A percentile compares a stretch with the other conserved stretches of the same genome.
These are phyloP conservation scores for Cetoscarus ocellatus DNA, from an alignment of 2,797 vertebrate genomes.

Conservation along the genomic window DNA sequence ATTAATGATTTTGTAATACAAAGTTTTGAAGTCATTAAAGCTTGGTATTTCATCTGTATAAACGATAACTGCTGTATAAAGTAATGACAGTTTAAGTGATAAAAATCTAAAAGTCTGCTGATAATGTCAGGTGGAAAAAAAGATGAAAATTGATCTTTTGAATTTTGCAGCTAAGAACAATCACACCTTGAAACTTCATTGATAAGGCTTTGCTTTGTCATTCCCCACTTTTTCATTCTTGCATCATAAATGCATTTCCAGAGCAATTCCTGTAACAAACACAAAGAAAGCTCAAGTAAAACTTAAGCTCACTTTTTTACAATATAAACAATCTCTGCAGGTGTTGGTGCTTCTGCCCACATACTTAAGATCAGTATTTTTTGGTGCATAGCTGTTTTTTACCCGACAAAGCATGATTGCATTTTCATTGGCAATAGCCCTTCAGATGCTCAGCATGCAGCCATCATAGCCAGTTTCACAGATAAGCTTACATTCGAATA, in stretches of 20 bases:
- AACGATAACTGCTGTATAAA: background rate
- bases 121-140: background rate
- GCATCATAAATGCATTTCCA: no score
- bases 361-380: no score
- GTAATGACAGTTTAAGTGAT: background rate
- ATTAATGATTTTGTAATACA: background rate
- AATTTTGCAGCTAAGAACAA: background rate
- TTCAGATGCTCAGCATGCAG: slow-evolving; percentile 45
- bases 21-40: background rate
- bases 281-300: no score
- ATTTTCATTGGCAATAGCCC: slow-evolving; percentile 38
- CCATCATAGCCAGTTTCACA: slow-evolving; percentile 48
- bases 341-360: no score
- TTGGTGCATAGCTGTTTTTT: no score
- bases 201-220: no score
- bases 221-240: no score
- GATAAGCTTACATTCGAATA: slow-evolving; percentile 61
- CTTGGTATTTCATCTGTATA: background rate
- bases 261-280: no score
- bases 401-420: slow-evolving; percentile 28
- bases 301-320: no score
- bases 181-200: no score
- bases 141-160: background rate
- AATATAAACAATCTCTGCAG: no score
- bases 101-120: slow-evolving; percentile 1